Base-by-base conservation (phyloP, 1,140 invertebrate species). In the Aphis craccivora region DNA sequence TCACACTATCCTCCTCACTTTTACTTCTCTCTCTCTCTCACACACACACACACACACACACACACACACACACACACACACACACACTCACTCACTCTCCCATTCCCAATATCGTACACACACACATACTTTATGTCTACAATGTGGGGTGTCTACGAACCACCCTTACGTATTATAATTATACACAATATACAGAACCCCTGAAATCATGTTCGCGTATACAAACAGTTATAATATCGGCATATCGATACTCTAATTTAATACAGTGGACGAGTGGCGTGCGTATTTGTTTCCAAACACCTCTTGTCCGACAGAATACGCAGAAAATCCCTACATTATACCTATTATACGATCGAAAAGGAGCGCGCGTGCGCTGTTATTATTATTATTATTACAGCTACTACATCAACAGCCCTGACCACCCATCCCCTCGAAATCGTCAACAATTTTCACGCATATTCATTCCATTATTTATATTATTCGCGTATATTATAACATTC, bases 201-300 rank as follows among this genome's bases (percentile, higher is more conserved):
- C 84, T 18, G 43, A 45, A 67, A 91, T 14, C 55, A 20, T 40
- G 30, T 43, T 40, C 53, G 25, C n/a, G 30, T 37, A 90, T n/a
- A 45, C 20, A 25, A 25, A 90, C 60, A 90, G 67, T 23, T 43
- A 90, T 76, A 76, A 91, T 48, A 91, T 43, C 67, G 60, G 14
- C 89, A 37, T 89, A 91, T 91, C 45, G 90, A 91, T 76, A 91
- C 55, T 67, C 30, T 76, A 91, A 91, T 91, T 91, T 91, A 91
- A 91, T 91, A 45, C 90, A 91, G 90, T 91, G 90, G 60, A 91
- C 90, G n/a, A 91, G 60, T 76, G 90, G 90, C 67, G 55, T n/a
- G 55, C 40, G 55, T 67, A 40, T 91, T 43, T 91, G 25, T 76
- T 45, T n/a, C 18, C 53, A 45, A 43, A 67, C 67, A 48, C 90